Conservation (phyloP, 2,797 vertebrate species). For the Hephaestus fuliginosus region DNA sequence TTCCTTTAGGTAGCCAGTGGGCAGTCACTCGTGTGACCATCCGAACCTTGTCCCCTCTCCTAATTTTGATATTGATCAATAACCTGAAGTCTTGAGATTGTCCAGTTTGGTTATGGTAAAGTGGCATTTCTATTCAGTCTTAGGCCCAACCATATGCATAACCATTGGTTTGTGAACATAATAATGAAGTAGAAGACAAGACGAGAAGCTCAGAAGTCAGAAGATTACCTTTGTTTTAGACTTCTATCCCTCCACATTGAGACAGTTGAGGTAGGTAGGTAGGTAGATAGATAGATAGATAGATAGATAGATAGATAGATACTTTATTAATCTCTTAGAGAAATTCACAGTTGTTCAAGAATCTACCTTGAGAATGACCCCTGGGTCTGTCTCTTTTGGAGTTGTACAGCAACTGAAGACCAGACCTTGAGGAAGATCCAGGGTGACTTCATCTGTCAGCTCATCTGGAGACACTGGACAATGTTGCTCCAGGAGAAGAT, state of each 20-base stretch:
- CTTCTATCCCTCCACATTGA: too few species aligned
- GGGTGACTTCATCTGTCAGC: neutral
- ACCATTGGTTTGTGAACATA: too few species aligned
- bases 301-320: too few species aligned
- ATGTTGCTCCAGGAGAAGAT: neutral
- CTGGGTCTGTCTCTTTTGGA: neutral
- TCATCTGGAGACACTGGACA: neutral
- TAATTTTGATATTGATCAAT: conserved; percentile 3
- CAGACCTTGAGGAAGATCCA: neutral
- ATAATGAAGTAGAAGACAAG: too few species aligned
- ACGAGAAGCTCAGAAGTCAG: too few species aligned
- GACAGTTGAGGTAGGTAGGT: too few species aligned
- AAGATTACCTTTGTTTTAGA: too few species aligned
- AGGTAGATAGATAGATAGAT: too few species aligned
- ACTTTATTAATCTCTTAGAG: too few species aligned
- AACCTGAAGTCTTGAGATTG: conserved; percentile 4
- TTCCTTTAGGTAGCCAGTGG: neutral
- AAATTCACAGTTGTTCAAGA: neutral
- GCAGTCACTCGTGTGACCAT: neutral
- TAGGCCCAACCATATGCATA: too few species aligned
- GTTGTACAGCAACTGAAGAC: neutral
- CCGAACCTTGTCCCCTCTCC: neutral
- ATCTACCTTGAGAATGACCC: neutral
- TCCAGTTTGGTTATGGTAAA: neutral
- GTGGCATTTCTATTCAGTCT: neutral